Percentiles rank a stretch among this genome's conserved stretches.
phyloP scores from a whole-genome alignment of 2,888 invertebrate species.

The Lithophane leautieri region DNA sequence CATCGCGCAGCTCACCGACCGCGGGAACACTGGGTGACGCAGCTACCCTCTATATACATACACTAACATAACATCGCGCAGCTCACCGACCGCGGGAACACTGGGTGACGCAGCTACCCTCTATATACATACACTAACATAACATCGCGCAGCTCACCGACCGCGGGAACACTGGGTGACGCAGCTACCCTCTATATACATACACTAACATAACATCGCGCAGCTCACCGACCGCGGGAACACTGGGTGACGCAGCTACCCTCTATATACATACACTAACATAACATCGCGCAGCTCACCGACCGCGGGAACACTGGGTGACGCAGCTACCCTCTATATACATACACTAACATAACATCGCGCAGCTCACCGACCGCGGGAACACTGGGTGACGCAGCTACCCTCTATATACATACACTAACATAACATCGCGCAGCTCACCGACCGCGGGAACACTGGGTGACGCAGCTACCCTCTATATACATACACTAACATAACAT shows the following conservation, averaged over 20 bases:
- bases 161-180: constrained; percentile 71
- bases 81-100: constrained; percentile 69
- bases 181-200: rapidly evolving
- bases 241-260: constrained; percentile 62
- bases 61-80: constrained; percentile 3
- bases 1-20: constrained; percentile 63
- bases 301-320: constrained; percentile 73
- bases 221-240: constrained; percentile 69
- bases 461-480: constrained; percentile 12
- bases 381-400: constrained; percentile 68
- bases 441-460: constrained; percentile 72
- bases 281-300: constrained; percentile 48
- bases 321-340: neutral
- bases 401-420: too few species aligned
- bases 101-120: constrained; percentile 60
- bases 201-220: too few species aligned
- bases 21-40: constrained; percentile 71
- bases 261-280: too few species aligned
- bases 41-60: rapidly evolving
- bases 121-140: too few species aligned
- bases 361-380: constrained; percentile 66
- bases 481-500: too few species aligned
- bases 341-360: too few species aligned
- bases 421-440: constrained; percentile 46
- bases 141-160: constrained; percentile 64